Base-by-base conservation (phyloP, 2,797 vertebrate genomes). In the Capromys pilorides region DNA sequence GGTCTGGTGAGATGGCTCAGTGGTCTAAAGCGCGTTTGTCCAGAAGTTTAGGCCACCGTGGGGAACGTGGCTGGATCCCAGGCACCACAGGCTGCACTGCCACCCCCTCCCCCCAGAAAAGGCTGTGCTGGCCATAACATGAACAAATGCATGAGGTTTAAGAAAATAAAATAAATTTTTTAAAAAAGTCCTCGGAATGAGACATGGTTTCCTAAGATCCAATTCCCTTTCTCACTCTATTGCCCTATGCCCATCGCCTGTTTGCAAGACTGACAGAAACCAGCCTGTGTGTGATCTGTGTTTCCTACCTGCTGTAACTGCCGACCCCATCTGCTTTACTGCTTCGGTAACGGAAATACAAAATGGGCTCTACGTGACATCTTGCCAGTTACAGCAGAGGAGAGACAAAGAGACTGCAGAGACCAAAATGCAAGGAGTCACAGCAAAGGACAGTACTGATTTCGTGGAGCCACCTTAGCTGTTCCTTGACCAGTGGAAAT, bases 401-500 rank as follows among this genome's bases (percentile, higher is more conserved):
- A 49, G 39, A 36, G 51, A 39, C 57, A 39, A 91, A 88, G 79
- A 96, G 36, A 79, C 24, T 90, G 8, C 26, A 64, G 95, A 75
- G 66, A 89, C 45, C 75, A 73, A 89, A 90, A 51, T n/a, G 26
- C 66, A 80, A 39, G 0, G n/a, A 92, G 71, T 86, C 83, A 81
- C 36, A 87, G 79, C 33, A 51, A n/a, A 79, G 41, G 59, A 80
- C n/a, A 62, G 12, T 26, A 75, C 22, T 62, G 51, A 66, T 86
- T 21, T 45, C 36, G 49, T 49, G 3, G 7, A 6, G 93, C 51
- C 69, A 69, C 6, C 26, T 94, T 94, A 97, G 86, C 66, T 94
- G 8, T 83, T 96, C 94, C 75, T 90, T 97, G 96, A 94, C 96
- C 96, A 84, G 57, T 95, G 97, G 97, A 96, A 96, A 93, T 88